A percentile compares a stretch with the other conserved stretches of the same genome.
Evolutionary conservation across 1,140 invertebrate species (phyloP).

Genomic region (Drosophila asahinai): DNA sequence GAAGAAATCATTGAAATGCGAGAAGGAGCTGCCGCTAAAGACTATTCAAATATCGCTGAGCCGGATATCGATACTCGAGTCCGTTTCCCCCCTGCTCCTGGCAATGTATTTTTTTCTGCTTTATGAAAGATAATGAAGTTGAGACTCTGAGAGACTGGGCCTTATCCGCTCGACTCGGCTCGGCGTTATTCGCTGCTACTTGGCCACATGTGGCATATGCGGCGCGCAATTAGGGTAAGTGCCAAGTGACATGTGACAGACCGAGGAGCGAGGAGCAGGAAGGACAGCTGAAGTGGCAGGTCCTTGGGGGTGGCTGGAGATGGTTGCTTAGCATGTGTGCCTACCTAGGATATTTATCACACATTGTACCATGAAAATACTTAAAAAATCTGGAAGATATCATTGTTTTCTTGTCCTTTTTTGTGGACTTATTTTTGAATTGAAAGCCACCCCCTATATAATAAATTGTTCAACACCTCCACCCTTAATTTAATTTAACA

Average conservation of each 20-base stretch:
- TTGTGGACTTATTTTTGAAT: too few species aligned
- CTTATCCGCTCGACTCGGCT: constrained; percentile 27
- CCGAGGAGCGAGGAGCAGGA: constrained; percentile 1
- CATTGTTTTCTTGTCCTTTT: too few species aligned
- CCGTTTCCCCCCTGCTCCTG: constrained; percentile 6
- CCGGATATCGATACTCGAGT: constrained; percentile 77
- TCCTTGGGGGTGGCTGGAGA: constrained; percentile 21
- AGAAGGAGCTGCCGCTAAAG: constrained; percentile 44
- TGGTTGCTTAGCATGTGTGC: constrained; percentile 11
- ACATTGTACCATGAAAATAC: not conserved
- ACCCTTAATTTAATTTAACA: too few species aligned
- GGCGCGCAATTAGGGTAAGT: constrained; percentile 61
- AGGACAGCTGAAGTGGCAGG: constrained; percentile 38
- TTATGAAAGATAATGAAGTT: constrained; percentile 36
- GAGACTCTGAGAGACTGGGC: constrained; percentile 17
- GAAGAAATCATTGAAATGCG: constrained; percentile 56
- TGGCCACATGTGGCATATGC: constrained; percentile 58
- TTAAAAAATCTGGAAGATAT: not conserved
- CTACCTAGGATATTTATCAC: constrained; percentile 9
- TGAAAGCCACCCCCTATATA: too few species aligned
- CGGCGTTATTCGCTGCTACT: constrained; percentile 21
- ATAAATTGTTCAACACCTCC: too few species aligned
- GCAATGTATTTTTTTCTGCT: constrained; percentile 23
- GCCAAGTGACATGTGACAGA: constrained; percentile 72
- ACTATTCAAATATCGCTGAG: constrained; percentile 61